Conservation (phyloP, 2,797 vertebrate species). For the Molossus alvarezi region DNA sequence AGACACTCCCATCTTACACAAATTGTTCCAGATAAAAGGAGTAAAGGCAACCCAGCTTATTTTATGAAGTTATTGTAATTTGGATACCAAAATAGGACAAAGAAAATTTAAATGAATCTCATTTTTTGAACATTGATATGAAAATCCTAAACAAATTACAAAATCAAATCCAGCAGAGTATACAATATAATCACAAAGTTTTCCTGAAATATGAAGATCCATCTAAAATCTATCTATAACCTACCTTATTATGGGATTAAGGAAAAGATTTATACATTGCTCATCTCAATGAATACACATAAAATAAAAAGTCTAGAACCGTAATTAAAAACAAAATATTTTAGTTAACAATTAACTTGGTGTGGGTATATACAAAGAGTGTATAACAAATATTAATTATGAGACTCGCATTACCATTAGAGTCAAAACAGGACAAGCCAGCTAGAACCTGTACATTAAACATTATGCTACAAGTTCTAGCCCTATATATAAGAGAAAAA, state of each 20-base stretch:
- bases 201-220: not conserved
- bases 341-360: not conserved
- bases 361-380: not conserved
- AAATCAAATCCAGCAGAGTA: constrained; percentile 12
- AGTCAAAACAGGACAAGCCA: not conserved
- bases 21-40: not conserved
- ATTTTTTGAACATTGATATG: not conserved
- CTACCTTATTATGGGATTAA: not conserved
- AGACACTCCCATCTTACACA: not conserved
- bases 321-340: not conserved
- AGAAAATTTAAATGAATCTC: constrained; percentile 33
- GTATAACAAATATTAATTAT: constrained; percentile 16
- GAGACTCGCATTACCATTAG: not conserved
- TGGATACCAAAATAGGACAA: constrained; percentile 28
- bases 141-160: constrained; percentile 19
- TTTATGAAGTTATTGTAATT: not conserved
- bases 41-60: not conserved
- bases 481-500: not conserved
- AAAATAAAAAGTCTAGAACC: not conserved
- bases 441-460: not conserved
- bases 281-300: not conserved
- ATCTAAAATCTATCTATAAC: constrained; percentile 10
- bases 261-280: not conserved
- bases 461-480: not conserved
- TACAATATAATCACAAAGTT: constrained; percentile 48